These are phyloP conservation scores for Mycetomoellerius zeteki DNA, from an alignment of 1,140 invertebrate genomes.

Conservation along the genomic window DNA sequence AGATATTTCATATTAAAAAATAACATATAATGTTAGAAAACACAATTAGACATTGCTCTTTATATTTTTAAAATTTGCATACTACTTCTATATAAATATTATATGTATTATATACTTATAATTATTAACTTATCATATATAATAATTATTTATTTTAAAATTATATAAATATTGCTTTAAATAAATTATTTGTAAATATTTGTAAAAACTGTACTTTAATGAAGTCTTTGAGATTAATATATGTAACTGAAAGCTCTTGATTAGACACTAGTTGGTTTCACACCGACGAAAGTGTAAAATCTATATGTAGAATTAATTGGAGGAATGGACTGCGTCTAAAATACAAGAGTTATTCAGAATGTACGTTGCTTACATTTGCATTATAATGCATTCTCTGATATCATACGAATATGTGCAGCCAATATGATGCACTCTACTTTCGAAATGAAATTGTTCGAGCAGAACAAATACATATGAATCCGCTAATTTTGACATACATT, in stretches of 20 bases:
- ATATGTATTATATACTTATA: neutral
- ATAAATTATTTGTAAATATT: neutral
- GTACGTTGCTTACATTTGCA: slow-evolving; percentile 58
- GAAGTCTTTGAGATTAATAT: neutral
- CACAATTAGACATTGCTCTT: neutral
- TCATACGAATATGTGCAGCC: slow-evolving; percentile 39
- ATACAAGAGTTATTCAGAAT: slow-evolving; percentile 37
- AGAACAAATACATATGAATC: slow-evolving; percentile 57
- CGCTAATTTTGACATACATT: slow-evolving; percentile 42
- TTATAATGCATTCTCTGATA: slow-evolving; percentile 39
- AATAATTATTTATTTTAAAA: no score
- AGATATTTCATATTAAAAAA: neutral
- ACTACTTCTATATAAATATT: neutral
- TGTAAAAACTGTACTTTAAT: neutral
- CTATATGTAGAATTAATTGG: slow-evolving; percentile 26
- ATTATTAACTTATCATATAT: neutral
- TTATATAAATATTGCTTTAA: no score
- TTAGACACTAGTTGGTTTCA: slow-evolving; percentile 24
- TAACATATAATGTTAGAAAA: slow-evolving; percentile 1
- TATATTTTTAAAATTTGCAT: neutral
- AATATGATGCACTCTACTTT: slow-evolving; percentile 53
- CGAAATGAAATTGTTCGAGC: slow-evolving; percentile 54
- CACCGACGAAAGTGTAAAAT: neutral
- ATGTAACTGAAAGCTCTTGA: slow-evolving; percentile 3
- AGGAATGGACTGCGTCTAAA: slow-evolving; percentile 32